These are phyloP conservation scores for Parelbella ahira DNA, from an alignment of 2,888 invertebrate genomes.

Conservation along the genomic window DNA sequence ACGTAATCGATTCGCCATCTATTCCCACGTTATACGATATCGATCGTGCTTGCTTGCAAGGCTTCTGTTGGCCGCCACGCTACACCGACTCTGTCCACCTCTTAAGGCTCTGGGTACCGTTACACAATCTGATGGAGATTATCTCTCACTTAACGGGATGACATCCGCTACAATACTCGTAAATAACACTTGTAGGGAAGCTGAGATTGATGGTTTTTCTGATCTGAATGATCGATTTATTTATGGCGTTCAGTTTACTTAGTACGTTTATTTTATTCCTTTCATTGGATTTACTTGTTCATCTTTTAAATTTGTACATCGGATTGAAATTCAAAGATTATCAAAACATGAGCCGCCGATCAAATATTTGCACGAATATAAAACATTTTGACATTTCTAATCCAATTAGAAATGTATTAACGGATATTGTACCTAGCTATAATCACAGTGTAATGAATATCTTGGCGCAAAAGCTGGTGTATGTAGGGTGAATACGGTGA, in stretches of 20 bases:
- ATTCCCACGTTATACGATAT: constrained; percentile 58
- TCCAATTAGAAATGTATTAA: too few species aligned
- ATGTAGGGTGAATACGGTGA: constrained; percentile 15
- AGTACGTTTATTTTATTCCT: too few species aligned
- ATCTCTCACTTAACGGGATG: constrained; percentile 65
- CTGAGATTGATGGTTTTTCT: too few species aligned
- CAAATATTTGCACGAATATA: too few species aligned
- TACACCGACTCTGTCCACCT: constrained; percentile 44
- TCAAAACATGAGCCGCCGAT: too few species aligned
- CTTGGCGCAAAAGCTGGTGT: constrained; percentile 23
- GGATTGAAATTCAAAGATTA: too few species aligned
- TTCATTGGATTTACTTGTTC: too few species aligned
- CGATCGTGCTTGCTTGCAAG: constrained; percentile 60
- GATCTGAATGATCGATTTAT: too few species aligned
- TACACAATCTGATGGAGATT: constrained; percentile 54
- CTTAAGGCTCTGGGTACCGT: constrained; percentile 48
- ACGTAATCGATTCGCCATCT: constrained; percentile 17
- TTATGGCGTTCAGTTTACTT: too few species aligned
- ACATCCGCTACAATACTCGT: constrained; percentile 40
- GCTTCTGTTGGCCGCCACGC: constrained; percentile 58
- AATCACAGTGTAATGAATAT: constrained; percentile 2
- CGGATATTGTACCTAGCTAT: background rate
- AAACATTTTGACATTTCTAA: too few species aligned
- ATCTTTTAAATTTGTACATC: too few species aligned
- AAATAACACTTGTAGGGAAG: too few species aligned